These are phyloP conservation scores for Catharus fuscescens DNA, from an alignment of 2,113 vertebrate species.

Conservation along the genomic window DNA sequence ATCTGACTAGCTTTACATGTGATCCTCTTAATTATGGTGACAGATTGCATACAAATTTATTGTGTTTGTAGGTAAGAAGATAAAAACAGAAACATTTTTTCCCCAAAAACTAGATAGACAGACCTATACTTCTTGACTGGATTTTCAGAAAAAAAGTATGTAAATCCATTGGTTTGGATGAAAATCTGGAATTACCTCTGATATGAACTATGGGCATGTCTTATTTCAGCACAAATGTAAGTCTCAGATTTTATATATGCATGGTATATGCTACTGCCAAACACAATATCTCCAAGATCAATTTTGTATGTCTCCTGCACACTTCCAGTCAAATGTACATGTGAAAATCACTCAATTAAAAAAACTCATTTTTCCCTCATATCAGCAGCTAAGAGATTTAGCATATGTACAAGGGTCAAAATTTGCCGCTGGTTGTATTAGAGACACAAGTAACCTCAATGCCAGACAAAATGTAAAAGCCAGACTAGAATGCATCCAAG, in stretches of 20 bases:
- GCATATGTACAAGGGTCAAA: neutral
- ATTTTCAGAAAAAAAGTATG: neutral
- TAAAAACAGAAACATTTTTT: neutral
- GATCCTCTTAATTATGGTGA: neutral
- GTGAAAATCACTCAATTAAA: neutral
- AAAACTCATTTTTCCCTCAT: neutral
- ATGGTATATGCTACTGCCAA: neutral
- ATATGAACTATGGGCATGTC: neutral
- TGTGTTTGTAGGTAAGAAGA: neutral
- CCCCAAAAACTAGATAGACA: neutral
- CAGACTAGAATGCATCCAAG: neutral
- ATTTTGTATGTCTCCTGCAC: neutral
- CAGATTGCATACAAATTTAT: neutral
- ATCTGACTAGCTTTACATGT: neutral
- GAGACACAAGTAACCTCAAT: neutral
- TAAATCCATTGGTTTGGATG: neutral
- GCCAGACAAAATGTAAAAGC: neutral
- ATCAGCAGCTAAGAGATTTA: neutral
- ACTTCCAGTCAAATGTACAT: neutral
- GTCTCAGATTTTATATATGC: neutral
- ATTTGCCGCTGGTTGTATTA: neutral
- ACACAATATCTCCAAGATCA: neutral
- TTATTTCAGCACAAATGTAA: slow-evolving; percentile 8
- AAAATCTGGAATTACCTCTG: neutral
- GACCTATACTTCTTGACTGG: neutral